Percentiles rank a stretch among this genome's conserved stretches.
These are phyloP conservation scores for Microtus ochrogaster DNA, from an alignment of 2,113 vertebrate genomes.

Conservation along the genomic window DNA sequence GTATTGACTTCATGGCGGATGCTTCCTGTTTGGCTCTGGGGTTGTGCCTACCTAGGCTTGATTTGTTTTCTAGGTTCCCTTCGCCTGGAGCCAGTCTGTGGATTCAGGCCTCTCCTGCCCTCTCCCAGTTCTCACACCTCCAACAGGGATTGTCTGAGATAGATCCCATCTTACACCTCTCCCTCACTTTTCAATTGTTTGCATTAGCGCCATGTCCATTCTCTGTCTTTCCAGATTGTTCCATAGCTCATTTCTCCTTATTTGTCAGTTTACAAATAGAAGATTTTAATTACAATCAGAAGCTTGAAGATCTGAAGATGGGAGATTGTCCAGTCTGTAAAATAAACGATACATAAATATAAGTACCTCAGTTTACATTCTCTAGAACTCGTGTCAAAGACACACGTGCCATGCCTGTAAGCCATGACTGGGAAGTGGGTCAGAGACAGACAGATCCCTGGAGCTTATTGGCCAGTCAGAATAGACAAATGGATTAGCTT, in stretches of 20 bases:
- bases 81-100: background rate
- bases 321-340: background rate
- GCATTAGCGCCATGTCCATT: background rate
- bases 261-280: slow-evolving; percentile 23
- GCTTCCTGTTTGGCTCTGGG: background rate
- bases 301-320: background rate
- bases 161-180: background rate
- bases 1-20: background rate
- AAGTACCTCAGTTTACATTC: background rate
- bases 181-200: background rate
- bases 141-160: background rate
- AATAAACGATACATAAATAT: background rate
- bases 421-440: background rate
- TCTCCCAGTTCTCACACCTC: background rate
- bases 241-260: background rate
- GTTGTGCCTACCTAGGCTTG: background rate
- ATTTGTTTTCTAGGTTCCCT: background rate
- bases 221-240: background rate
- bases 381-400: background rate
- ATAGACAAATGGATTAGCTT: background rate
- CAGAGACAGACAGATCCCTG: background rate
- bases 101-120: background rate
- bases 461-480: background rate
- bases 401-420: background rate
- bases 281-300: slow-evolving; percentile 20